Evolutionary conservation across 2,888 invertebrate species (phyloP), one percentile per base, ranked within the genome.

Genomic region (Drosophila robusta): DNA sequence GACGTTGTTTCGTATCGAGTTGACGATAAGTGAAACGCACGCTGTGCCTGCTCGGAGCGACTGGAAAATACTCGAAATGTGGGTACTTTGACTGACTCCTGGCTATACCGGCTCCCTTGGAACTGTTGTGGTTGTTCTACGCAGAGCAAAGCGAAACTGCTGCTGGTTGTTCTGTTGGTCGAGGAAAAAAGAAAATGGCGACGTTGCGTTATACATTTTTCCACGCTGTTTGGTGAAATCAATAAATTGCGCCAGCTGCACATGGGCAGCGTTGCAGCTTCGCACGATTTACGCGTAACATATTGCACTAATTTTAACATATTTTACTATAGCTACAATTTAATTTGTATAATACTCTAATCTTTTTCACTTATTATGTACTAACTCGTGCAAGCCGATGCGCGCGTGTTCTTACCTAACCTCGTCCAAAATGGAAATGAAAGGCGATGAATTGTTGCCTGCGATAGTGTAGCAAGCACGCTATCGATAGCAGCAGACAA

Each of bases 121-220:
- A 84, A 84, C 84, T 76, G 89, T 67, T 83, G 75, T 73, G 74
- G 80, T 56, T 83, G 87, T 85, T 83, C 84, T 67, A 42, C 50
- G 80, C 83, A 80, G 81, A 85, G 79, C 85, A 80, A 87, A 89
- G 87, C 90, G 79, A 80, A 77, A 74, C 74, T 82, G 57, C 82
- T 85, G 87, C 74, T 87, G 72, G 82, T 78, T 66, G 73, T 87
- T 83, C 90, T 90, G 85, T 87, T 90, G 71, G 90, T 90, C 69
- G 88, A 82, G 72, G 88, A 91, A 80, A 90, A 90, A 90, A 91
- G 89, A 90, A 90, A 91, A 90, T 90, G 91, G 91, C 91, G 90
- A 80, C 90, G 71, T 80, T 88, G 82, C 56, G 76, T 75, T 86
- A 86, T 78, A 89, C 78, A 80, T 86, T 89, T 71, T 79, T 78